These are phyloP conservation scores for Chondrosia reniformis DNA, from an alignment of 37 sponge, comb jelly and placozoan genomes.

Conservation along the genomic window DNA sequence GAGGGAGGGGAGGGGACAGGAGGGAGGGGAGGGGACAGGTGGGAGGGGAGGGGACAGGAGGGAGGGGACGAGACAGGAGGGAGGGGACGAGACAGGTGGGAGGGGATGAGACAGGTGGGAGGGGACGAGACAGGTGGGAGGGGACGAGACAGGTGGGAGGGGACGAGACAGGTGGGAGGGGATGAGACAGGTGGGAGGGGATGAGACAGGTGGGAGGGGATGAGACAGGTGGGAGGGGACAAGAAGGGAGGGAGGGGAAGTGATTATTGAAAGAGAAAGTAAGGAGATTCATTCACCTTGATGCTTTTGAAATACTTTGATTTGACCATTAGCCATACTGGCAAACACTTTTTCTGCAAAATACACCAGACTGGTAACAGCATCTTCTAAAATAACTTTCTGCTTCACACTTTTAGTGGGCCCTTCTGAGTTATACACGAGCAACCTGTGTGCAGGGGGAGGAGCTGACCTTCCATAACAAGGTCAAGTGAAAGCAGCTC, in stretches of 20 bases:
- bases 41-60: not conserved
- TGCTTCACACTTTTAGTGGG: not conserved
- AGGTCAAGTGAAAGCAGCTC: not conserved
- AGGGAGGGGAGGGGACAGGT: not conserved
- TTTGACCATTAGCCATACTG: slow-evolving; percentile 30
- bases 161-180: not conserved
- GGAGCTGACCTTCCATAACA: not conserved
- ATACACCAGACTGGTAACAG: slow-evolving; percentile 25
- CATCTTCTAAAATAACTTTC: not conserved
- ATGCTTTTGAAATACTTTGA: slow-evolving; percentile 37
- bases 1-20: not conserved
- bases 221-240: not conserved
- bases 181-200: not conserved
- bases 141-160: not conserved
- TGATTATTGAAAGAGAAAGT: not conserved
- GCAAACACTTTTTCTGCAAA: slow-evolving; percentile 43
- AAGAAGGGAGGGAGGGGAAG: not conserved
- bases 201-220: no score
- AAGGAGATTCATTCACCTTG: slow-evolving; percentile 1
- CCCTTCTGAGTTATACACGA: slow-evolving; percentile 3
- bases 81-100: not conserved
- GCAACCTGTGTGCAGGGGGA: not conserved
- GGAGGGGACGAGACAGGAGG: not conserved
- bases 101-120: not conserved
- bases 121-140: not conserved